Conservation (phyloP, 2,797 vertebrate species). For the Oreochromis grahami region DNA sequence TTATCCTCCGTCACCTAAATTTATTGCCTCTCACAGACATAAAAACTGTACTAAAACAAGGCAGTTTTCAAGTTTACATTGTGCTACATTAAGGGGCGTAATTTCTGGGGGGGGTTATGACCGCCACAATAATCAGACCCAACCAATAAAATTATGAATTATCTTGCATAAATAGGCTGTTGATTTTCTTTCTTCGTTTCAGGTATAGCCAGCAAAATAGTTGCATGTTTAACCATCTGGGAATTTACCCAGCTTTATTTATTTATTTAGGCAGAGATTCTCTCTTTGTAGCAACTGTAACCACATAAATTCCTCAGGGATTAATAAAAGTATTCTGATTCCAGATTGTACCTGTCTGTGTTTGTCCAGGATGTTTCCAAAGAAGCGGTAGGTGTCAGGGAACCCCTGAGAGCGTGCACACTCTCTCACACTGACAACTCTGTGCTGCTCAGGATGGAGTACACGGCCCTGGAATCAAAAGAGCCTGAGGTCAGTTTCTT, state of each 20-base stretch:
- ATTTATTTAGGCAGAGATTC: too few species aligned
- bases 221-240: too few species aligned
- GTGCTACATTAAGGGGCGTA: neutral
- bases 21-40: accelerated
- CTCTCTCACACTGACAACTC: conserved; percentile 95
- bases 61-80: neutral
- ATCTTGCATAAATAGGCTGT: too few species aligned
- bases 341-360: conserved; percentile 86
- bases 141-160: too few species aligned
- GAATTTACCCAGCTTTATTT: too few species aligned
- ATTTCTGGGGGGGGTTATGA: too few species aligned
- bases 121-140: too few species aligned
- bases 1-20: neutral
- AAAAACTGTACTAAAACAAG: neutral
- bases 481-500: neutral
- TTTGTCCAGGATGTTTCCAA: conserved; percentile 94
- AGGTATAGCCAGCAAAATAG: too few species aligned
- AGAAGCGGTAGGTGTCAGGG: conserved; percentile 93
- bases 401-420: conserved; percentile 96
- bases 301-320: accelerated
- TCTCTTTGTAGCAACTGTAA: neutral
- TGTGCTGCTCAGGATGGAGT: conserved; percentile 93
- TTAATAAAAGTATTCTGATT: neutral
- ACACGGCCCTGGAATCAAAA: conserved; percentile 83
- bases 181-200: too few species aligned